Base-by-base conservation (phyloP, 30 jellyfish, hydroid and myxozoan species). In the Clytia hemisphaerica region DNA sequence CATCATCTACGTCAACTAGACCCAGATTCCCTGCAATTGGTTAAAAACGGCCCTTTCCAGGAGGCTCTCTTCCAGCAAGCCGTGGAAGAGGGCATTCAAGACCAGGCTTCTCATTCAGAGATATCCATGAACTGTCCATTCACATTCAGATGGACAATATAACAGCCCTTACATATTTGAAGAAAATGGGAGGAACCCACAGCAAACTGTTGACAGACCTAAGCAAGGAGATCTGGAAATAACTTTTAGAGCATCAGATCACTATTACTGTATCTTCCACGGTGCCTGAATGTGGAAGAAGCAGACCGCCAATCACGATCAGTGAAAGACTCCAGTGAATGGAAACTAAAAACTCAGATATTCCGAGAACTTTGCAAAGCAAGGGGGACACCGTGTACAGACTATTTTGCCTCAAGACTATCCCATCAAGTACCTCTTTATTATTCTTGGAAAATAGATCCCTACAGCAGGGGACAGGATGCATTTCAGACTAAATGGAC, bases 191-290 rank as follows among this genome's bases (percentile, higher is more conserved):
- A 16, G 70, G 19, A 29, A 65, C 75, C 71, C 31, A 37, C 6
- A 19, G 36, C 44, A 38, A 57, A 45, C 19, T 22, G 25, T 22
- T 57, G 70, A 26, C 30, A 45, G 44, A 57, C 25, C 16, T 57
- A 33, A 45, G 38, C 70, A 57, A 12, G 70, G 61, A 50, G 22
- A 71, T 71, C 19, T 53, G 77, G 74, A 37, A 55, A 7, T 72
- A 19, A 37, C 63, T 71, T 26, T 63, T 72, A 33, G 40, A 45
- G 30, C 30, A 72, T 29, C 49, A 44, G 76, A 57, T 72, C 84
- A 72, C 76, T 9, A 58, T 72, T 72, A 72, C 84, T 30, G 76
- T 53, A 59, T 28, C 58, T 72, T 31, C 76, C 84, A 28, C 21
- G 77, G 37, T 22, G 25, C 32, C 72, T 53, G 50, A 72, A 59